Percentiles rank a stretch among this genome's conserved stretches.
Conservation (phyloP, 2,113 vertebrate genomes). For the Papio anubis region DNA sequence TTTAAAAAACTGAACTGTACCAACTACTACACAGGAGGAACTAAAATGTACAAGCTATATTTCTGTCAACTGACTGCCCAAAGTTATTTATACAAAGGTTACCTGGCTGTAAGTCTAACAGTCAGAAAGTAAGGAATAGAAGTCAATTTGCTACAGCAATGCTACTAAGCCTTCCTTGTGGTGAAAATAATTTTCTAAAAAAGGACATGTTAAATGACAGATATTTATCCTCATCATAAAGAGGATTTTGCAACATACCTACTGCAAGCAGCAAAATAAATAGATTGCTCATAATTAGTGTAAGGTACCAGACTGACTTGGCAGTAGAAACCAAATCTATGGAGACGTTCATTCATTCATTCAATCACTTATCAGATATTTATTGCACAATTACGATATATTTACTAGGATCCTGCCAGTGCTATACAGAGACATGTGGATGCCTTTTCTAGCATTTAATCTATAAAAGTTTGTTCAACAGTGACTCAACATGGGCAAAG, state of each 20-base stretch:
- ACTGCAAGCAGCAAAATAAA: not conserved
- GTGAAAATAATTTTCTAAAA: not conserved
- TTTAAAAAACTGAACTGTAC: not conserved
- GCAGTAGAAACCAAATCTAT: not conserved
- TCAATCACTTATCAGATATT: not conserved
- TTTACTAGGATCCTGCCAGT: not conserved
- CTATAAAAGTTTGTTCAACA: not conserved
- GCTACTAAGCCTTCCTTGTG: not conserved
- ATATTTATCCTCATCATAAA: not conserved
- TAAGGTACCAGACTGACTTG: not conserved
- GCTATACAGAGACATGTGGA: not conserved
- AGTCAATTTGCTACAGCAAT: not conserved
- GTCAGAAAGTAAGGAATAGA: slow-evolving; percentile 4
- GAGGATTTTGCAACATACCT: not conserved
- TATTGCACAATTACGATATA: not conserved
- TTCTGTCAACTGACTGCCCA: not conserved
- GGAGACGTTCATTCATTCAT: not conserved
- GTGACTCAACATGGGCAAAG: not conserved
- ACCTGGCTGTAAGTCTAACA: not conserved
- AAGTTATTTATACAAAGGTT: not conserved
- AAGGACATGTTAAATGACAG: not conserved
- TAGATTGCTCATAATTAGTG: not conserved
- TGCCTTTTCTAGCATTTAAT: not conserved
- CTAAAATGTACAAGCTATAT: not conserved
- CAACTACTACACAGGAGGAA: not conserved